Evolutionary conservation across 2,888 invertebrate species (phyloP).

Genomic region (Ochlodes sylvanus): DNA sequence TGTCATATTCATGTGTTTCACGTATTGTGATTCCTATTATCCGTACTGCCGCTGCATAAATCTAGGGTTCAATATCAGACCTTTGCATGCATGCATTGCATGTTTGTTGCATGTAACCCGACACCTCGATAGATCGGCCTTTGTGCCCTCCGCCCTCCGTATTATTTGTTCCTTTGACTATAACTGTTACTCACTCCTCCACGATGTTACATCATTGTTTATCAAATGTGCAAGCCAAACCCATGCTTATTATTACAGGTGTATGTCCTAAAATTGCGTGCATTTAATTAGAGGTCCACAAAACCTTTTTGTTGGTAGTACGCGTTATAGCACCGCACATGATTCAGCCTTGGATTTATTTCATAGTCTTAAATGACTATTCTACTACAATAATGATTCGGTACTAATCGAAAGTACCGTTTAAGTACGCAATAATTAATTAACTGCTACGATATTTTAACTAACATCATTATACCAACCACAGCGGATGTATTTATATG

Average conservation of each 20-base stretch:
- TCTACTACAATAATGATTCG: constrained; percentile 21
- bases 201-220: constrained; percentile 7
- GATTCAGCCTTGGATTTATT: constrained; percentile 32
- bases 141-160: constrained; percentile 43
- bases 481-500: too few species aligned
- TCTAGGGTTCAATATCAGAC: constrained; percentile 40
- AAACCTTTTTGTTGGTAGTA: constrained; percentile 12
- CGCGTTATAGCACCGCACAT: background rate
- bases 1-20: constrained; percentile 36
- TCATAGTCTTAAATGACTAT: constrained; percentile 41
- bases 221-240: constrained; percentile 24
- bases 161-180: constrained; percentile 37
- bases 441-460: too few species aligned
- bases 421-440: too few species aligned
- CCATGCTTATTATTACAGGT: constrained; percentile 19
- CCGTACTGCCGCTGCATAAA: constrained; percentile 36
- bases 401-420: too few species aligned
- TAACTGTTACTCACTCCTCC: constrained; percentile 38
- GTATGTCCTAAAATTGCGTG: constrained; percentile 4
- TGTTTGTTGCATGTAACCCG: constrained; percentile 43
- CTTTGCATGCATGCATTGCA: constrained; percentile 42
- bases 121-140: constrained; percentile 44
- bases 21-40: constrained; percentile 37
- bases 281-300: background rate
- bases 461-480: too few species aligned